Evolutionary conservation across 2,113 vertebrate species (phyloP).

Genomic region (Mirounga angustirostris): DNA sequence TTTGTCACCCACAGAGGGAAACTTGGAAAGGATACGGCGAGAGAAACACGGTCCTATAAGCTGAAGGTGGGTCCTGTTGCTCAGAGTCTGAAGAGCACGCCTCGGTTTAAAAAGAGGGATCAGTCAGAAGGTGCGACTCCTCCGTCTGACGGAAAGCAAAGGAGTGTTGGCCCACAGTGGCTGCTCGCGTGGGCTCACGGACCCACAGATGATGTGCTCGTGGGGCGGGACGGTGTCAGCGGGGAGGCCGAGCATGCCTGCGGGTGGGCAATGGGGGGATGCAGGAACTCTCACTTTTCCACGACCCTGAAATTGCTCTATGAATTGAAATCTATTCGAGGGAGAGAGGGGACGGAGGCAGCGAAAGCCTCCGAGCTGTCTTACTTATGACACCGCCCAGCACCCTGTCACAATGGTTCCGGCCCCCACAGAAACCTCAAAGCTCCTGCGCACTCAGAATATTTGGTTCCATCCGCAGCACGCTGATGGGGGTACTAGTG

Average conservation of each 20-base stretch:
- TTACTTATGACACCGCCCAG: accelerated
- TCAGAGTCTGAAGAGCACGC: not conserved
- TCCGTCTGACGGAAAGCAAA: too few species aligned
- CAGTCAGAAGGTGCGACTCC: too few species aligned
- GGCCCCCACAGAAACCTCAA: not conserved
- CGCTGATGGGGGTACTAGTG: too few species aligned
- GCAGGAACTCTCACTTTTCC: not conserved
- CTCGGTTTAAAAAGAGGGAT: not conserved
- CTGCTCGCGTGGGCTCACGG: too few species aligned
- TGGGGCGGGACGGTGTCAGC: too few species aligned
- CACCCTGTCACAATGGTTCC: accelerated
- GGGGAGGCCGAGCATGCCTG: too few species aligned
- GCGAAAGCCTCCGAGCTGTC: accelerated
- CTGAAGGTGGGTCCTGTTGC: accelerated
- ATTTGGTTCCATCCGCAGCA: not conserved
- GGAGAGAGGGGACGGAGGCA: not conserved
- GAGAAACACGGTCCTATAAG: too few species aligned
- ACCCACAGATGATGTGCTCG: too few species aligned
- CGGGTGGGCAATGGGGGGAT: not conserved
- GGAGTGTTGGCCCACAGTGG: too few species aligned
- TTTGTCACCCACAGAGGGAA: not conserved
- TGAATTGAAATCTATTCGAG: not conserved
- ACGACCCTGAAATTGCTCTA: not conserved
- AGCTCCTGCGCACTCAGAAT: accelerated
- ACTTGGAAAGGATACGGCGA: not conserved